phyloP scores from a whole-genome alignment of 2,113 vertebrate genomes.

The Pelvicachromis taeniatus region DNA sequence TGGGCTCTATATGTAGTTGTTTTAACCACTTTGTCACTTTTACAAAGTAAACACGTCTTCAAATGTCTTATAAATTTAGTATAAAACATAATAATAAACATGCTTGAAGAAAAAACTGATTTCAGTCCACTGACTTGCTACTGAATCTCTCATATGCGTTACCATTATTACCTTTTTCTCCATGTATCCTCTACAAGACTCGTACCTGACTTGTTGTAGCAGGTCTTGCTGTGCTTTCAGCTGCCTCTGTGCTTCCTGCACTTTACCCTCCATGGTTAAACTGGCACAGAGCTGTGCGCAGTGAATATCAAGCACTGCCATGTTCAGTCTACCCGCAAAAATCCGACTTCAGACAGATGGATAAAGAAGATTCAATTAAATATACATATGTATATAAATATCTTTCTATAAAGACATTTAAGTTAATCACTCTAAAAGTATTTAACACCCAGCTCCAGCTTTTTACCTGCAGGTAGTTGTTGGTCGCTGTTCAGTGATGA shows the following conservation, averaged over 20 bases:
- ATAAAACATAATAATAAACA: background rate
- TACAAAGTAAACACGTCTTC: background rate
- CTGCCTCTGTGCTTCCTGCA: slow-evolving; percentile 69
- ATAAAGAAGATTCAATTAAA: background rate
- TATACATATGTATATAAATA: background rate
- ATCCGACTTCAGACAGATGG: slow-evolving; percentile 46
- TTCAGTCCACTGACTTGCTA: background rate
- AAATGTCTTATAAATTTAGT: background rate
- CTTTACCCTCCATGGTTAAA: slow-evolving; percentile 75
- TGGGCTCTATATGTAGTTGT: background rate
- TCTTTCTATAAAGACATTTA: background rate
- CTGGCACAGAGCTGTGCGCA: slow-evolving; percentile 73
- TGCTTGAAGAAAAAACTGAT: background rate
- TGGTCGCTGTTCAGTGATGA: slow-evolving; percentile 68
- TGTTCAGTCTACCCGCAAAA: slow-evolving; percentile 59
- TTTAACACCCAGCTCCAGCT: rapidly evolving
- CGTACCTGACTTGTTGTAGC: slow-evolving; percentile 66
- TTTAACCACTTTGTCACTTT: background rate
- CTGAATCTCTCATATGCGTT: background rate
- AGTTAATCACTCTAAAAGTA: background rate
- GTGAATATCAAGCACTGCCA: slow-evolving; percentile 72
- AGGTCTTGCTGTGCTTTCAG: slow-evolving; percentile 68
- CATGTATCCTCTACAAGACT: background rate
- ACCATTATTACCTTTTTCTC: background rate
- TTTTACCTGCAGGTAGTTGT: slow-evolving; percentile 66